Base-by-base conservation (phyloP, 2,797 vertebrate genomes). In the Typhlichthys eigenmanni region DNA sequence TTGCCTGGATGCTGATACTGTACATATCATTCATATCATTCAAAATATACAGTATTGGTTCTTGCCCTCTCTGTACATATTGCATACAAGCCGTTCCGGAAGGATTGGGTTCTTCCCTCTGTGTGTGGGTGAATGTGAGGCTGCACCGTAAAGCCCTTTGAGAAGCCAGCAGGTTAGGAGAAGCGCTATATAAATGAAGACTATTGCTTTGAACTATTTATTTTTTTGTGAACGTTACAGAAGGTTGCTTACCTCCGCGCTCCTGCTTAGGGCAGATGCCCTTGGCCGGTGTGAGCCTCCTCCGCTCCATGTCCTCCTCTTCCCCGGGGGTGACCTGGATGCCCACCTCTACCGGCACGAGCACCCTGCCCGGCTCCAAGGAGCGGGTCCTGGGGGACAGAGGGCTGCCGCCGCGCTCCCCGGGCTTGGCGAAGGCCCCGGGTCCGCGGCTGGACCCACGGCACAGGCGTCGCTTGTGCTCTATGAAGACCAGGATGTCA, bases 211-310 rank as follows among this genome's bases (percentile, higher is more conserved):
- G 24, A 24, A 24, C 24, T 24, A 24, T 3, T 24, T 24, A 24
- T 24, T 24, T 3, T 24, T 2, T 24, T 19, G 24, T 24, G 24
- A 24, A 24, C 19, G 24, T 24, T 24, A 24, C 24, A 3, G 24
- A 24, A 24, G 19, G 24, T 32, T 46, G n/a, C 12, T 68, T 5
- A 90, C 95, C 93, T 95, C 95, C 91, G 92, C 94, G 95, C 87
- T 98, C 97, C 88, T 96, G 96, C 91, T 98, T 98, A 85, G 97
- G 97, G 90, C 97, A 98, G 93, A 98, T 96, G 90, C 96, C 91
- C 78, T 87, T 92, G 55, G 92, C 90, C 0, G 93, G 92, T 0
- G 91, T 93, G 79, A 91, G 74, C 75, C 90, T 89, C 83, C 90
- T 89, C 24, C 24, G 24, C 58, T 76, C 66, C 53, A 76, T 91